Evolutionary conservation across 2,113 vertebrate species (phyloP).

Genomic region (Vireo altiloquus): DNA sequence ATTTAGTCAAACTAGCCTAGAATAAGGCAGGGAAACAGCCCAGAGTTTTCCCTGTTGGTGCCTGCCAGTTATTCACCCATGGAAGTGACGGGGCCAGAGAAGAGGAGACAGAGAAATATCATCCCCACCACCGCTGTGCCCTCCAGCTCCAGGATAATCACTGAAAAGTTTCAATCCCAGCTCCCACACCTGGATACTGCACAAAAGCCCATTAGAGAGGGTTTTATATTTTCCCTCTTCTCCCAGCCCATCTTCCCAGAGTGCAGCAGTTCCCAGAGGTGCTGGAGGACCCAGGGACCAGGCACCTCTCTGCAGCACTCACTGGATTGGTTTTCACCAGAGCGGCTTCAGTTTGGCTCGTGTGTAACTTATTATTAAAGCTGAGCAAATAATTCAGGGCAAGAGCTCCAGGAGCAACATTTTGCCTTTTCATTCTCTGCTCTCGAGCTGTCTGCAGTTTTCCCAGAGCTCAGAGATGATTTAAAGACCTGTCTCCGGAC

Average conservation of each 20-base stretch:
- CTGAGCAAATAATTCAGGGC: conserved; percentile 38
- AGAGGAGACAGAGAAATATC: not conserved
- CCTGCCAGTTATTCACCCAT: not conserved
- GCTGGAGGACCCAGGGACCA: not conserved
- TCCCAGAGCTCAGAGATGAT: not conserved
- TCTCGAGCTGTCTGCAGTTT: conserved; percentile 13
- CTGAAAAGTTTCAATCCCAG: not conserved
- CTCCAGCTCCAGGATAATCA: not conserved
- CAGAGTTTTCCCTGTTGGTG: not conserved
- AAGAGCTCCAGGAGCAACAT: not conserved
- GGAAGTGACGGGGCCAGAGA: fast-evolving
- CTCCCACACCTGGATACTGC: not conserved
- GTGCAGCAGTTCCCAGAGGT: not conserved
- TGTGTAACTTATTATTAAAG: not conserved
- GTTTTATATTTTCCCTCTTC: not conserved
- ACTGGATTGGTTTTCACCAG: not conserved
- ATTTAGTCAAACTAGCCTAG: not conserved
- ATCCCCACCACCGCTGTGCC: not conserved
- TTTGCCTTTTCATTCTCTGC: conserved; percentile 7
- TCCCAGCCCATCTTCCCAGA: not conserved
- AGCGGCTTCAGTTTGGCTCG: not conserved
- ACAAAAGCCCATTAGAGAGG: not conserved
- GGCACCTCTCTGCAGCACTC: fast-evolving
- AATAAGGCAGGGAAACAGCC: not conserved
- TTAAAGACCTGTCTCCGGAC: conserved; percentile 34